Evolutionary conservation across 2,113 vertebrate genomes (phyloP).

Genomic region (Oreotrochilus melanogaster): DNA sequence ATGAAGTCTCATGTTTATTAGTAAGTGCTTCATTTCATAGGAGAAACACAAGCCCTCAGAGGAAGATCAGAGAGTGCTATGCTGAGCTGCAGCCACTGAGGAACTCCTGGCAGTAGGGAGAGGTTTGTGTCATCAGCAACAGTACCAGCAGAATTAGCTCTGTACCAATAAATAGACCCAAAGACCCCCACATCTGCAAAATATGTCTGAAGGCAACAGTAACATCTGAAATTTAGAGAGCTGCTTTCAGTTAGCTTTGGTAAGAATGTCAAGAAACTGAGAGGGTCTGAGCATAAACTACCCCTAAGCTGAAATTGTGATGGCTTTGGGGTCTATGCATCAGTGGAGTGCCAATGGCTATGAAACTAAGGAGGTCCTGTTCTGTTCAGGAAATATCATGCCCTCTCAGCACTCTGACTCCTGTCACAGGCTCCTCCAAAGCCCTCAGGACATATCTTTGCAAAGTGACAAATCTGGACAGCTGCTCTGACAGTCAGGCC

Average conservation of each 20-base stretch:
- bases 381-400: background rate
- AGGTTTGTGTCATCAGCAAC: background rate
- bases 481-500: background rate
- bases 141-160: background rate
- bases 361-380: background rate
- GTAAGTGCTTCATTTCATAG: background rate
- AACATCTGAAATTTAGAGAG: background rate
- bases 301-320: background rate
- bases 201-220: background rate
- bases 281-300: background rate
- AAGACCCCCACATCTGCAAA: background rate
- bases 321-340: background rate
- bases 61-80: constrained; percentile 24
- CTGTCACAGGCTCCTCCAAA: background rate
- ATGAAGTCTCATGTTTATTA: constrained; percentile 65
- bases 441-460: background rate
- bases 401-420: background rate
- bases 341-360: background rate
- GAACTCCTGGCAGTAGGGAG: fast-evolving
- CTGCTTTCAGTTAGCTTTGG: background rate
- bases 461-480: background rate
- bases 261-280: background rate
- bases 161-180: background rate
- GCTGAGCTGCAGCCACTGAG: background rate
- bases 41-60: background rate